Evolutionary conservation across 1,140 invertebrate species (phyloP).

Genomic region (Laodelphax striatellus): DNA sequence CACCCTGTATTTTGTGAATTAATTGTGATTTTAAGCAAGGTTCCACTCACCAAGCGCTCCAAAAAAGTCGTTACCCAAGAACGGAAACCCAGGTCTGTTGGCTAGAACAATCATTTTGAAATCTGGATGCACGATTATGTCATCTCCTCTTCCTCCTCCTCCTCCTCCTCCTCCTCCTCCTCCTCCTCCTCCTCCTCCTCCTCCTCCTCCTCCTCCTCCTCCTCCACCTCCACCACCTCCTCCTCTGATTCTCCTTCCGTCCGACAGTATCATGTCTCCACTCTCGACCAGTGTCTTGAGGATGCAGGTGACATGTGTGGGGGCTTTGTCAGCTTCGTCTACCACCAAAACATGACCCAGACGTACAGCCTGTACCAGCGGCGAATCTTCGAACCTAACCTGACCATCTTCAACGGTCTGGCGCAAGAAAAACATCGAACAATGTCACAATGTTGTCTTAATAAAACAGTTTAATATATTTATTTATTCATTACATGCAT

Average conservation of each 20-base stretch:
- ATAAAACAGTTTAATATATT: too few relatives aligned
- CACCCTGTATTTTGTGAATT: too few relatives aligned
- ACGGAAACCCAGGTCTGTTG: conserved; percentile 94
- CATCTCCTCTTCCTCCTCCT: too few relatives aligned
- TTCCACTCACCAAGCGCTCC: conserved; percentile 48
- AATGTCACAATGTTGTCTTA: too few relatives aligned
- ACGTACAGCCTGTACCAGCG: conserved; percentile 82
- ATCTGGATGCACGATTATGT: conserved; percentile 66
- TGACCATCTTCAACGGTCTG: conserved; percentile 79
- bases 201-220: too few relatives aligned
- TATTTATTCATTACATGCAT: too few relatives aligned
- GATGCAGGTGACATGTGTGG: conserved; percentile 91
- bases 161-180: too few relatives aligned
- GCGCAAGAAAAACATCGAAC: conserved; percentile 34
- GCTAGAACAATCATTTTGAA: conserved; percentile 88
- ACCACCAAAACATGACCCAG: conserved; percentile 82
- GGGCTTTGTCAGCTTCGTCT: conserved; percentile 95
- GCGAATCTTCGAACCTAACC: conserved; percentile 88
- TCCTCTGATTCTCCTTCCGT: conserved; percentile 79
- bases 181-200: too few relatives aligned
- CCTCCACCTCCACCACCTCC: conserved; percentile 9
- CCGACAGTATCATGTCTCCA: conserved; percentile 89
- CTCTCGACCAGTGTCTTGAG: conserved; percentile 89
- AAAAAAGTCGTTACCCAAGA: conserved; percentile 95
- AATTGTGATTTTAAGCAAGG: too few relatives aligned